Percentiles rank a stretch among this genome's conserved stretches.
phyloP scores from a whole-genome alignment of 2,888 invertebrate genomes.

The Gibbula magus region DNA sequence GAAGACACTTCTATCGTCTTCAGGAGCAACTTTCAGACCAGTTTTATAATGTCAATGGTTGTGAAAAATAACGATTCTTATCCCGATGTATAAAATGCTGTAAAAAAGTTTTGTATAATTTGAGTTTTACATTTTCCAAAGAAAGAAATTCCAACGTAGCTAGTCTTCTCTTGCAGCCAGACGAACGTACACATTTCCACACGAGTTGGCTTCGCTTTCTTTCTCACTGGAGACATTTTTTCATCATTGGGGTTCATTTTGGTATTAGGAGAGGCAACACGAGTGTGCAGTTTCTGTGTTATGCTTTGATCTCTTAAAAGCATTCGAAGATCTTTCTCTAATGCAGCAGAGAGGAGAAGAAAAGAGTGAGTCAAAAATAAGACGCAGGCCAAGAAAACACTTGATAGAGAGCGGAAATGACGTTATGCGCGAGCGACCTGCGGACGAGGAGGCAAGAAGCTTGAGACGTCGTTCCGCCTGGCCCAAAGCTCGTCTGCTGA shows the following conservation, averaged over 20 bases:
- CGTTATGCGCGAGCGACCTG: conserved; percentile 12
- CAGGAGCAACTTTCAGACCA: too few relatives aligned
- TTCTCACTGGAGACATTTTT: too few relatives aligned
- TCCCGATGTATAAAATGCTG: too few relatives aligned
- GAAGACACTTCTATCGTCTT: too few relatives aligned
- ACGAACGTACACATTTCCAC: too few relatives aligned
- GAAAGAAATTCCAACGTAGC: too few relatives aligned
- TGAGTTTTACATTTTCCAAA: too few relatives aligned
- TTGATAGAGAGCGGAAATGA: conserved; percentile 3
- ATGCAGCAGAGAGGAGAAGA: neutral
- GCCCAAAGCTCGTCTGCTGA: neutral
- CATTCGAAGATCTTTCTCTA: conserved; percentile 2
- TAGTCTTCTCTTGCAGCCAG: too few relatives aligned
- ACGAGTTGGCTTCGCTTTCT: too few relatives aligned
- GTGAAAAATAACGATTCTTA: too few relatives aligned
- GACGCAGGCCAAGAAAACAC: neutral
- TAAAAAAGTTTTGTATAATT: too few relatives aligned
- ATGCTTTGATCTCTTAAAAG: conserved; percentile 5
- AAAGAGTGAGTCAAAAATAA: conserved; percentile 11
- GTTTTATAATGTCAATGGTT: too few relatives aligned
- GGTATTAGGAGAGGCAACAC: neutral
- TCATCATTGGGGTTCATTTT: neutral
- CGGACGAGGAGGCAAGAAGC: neutral
- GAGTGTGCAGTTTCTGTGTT: conserved; percentile 2
- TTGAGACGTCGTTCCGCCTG: neutral